Base-by-base conservation (phyloP, 2,113 vertebrate species). In the Notothenia coriiceps region DNA sequence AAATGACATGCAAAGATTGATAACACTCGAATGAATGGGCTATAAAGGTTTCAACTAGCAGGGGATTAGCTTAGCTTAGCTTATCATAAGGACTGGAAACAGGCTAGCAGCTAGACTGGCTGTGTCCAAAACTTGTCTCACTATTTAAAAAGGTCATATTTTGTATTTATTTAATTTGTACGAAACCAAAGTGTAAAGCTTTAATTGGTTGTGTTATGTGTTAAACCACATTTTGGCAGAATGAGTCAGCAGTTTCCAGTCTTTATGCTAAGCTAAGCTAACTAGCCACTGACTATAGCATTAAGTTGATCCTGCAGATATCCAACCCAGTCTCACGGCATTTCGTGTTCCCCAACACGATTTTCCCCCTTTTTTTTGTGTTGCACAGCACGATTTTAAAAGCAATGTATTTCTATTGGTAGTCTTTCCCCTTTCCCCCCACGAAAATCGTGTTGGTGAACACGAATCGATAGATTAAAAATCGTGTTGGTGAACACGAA, bases 211-310 rank as follows among this genome's bases (percentile, higher is more conserved):
- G 0, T 60, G 46, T 55, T 8, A 10, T 2, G 4, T 12, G 29
- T 20, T 20, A 68, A 51, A 29, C 22, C 50, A 8, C 25, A 43
- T 17, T 2, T 10, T 22, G 5, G 14, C 2, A 25, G 6, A 54
- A 64, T 75, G 43, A 17, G 17, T 44, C 20, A 61, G 10, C 33
- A 44, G 29, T 43, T 40, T 65, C 15, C 22, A 49, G 11, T 25
- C 43, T 13, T n/a, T 47, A 55, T 40, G 64, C 79, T 74, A 63
- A 69, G 57, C 57, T 67, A 47, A 17, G 63, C 55, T 60, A 67
- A 73, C 17, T 15, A 18, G 75, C 20, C 17, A 15, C 25, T 52
- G 33, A 9, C 20, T 17, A 4, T 13, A 29, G 20, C 60, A 13
- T 49, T 56, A 18, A 2, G 13, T 25, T n/a, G 35, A 40, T 57